Evolutionary conservation across 2,113 vertebrate genomes (phyloP).

Genomic region (Indicator indicator): DNA sequence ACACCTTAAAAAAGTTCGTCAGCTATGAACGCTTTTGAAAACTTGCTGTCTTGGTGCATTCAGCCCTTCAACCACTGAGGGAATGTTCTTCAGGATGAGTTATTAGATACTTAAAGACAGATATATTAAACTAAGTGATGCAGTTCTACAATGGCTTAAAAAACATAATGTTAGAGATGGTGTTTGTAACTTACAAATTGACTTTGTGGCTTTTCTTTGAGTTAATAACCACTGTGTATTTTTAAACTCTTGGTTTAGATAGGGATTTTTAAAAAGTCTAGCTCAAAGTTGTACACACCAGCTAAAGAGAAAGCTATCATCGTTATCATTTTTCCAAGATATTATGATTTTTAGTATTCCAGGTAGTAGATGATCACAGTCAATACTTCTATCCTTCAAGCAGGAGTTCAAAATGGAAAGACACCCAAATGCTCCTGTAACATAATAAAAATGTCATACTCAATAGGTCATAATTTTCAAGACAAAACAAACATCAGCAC

Average conservation of each 20-base stretch:
- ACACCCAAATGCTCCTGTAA: constrained; percentile 87
- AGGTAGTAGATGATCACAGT: constrained; percentile 82
- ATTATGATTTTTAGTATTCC: constrained; percentile 86
- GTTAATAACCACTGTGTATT: background rate
- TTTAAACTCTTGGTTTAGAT: background rate
- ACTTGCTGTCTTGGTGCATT: background rate
- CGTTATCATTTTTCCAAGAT: constrained; percentile 87
- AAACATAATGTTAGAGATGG: background rate
- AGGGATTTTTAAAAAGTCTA: background rate
- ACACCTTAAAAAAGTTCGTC: background rate
- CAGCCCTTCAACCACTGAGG: background rate
- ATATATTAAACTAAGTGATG: background rate
- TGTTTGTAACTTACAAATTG: background rate
- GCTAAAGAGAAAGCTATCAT: constrained; percentile 90
- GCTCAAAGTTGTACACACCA: constrained; percentile 72
- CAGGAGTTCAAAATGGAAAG: constrained; percentile 91
- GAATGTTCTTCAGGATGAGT: background rate
- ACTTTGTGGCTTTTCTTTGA: background rate
- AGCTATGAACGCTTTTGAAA: background rate
- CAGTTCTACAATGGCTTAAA: background rate
- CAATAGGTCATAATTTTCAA: background rate
- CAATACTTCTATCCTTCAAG: constrained; percentile 75
- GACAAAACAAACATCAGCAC: background rate
- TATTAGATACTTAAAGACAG: background rate
- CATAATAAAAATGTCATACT: background rate